Evolutionary conservation across 1,140 invertebrate species (phyloP).

Genomic region (Paralvinella palmiformis): DNA sequence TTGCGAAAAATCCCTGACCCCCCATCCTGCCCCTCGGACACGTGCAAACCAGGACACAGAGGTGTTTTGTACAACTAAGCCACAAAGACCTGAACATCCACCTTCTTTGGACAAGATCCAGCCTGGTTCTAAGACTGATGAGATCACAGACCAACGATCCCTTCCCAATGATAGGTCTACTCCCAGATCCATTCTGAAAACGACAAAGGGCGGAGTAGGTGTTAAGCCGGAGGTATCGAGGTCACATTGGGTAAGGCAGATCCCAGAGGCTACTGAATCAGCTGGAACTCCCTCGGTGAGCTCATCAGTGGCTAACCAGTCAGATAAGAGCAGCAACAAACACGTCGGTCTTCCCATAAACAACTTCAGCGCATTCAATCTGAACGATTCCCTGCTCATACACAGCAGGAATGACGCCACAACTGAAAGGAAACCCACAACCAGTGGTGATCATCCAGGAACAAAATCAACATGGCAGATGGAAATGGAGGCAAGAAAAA

Average conservation of each 20-base stretch:
- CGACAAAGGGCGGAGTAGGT: too few species aligned
- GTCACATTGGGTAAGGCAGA: too few species aligned
- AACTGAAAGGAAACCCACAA: too few species aligned
- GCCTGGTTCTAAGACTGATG: background rate
- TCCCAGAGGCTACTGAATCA: too few species aligned
- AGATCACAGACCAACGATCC: background rate
- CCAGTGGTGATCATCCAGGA: too few species aligned
- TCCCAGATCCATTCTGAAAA: background rate
- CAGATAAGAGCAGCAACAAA: background rate
- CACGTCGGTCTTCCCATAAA: background rate
- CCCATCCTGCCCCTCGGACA: too few species aligned
- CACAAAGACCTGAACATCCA: too few species aligned
- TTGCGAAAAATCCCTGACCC: too few species aligned
- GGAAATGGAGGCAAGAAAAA: slow-evolving; percentile 31
- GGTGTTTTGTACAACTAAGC: too few species aligned
- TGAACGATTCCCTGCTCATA: background rate
- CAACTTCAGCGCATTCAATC: slow-evolving; percentile 6
- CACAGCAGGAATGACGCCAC: background rate
- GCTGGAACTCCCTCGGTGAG: background rate
- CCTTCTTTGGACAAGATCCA: too few species aligned
- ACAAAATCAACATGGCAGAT: slow-evolving; percentile 32
- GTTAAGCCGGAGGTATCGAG: too few species aligned
- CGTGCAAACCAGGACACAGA: too few species aligned
- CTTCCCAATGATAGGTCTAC: background rate
- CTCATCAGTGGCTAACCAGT: background rate